Percentiles rank a stretch among this genome's conserved stretches.
Evolutionary conservation across 2,888 invertebrate species (phyloP).

Genomic region (Unio delphinus): DNA sequence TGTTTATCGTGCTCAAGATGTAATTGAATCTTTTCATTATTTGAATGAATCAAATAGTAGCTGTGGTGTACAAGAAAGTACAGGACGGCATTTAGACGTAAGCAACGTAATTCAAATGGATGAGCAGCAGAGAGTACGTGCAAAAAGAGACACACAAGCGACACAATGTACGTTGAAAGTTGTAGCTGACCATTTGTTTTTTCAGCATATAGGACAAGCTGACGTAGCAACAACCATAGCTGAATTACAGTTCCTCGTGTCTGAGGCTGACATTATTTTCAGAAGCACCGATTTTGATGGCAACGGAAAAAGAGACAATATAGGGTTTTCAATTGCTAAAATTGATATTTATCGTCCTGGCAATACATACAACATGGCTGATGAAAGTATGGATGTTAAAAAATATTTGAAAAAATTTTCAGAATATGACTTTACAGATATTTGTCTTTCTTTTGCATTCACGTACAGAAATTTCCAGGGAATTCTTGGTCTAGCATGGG

Average conservation of each 20-base stretch:
- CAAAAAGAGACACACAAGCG: constrained; percentile 12
- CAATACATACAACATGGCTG: constrained; percentile 30
- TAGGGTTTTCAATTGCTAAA: constrained; percentile 57
- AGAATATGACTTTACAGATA: constrained; percentile 39
- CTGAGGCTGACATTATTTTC: constrained; percentile 61
- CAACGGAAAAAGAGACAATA: constrained; percentile 59
- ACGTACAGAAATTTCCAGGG: constrained; percentile 54
- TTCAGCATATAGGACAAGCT: constrained; percentile 37
- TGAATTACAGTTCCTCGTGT: constrained; percentile 52
- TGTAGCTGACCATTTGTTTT: constrained; percentile 64
- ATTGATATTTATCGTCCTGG: constrained; percentile 43
- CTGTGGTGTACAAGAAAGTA: too few relatives aligned
- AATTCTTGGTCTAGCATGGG: constrained; percentile 58
- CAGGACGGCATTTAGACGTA: too few relatives aligned
- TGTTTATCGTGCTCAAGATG: too few relatives aligned
- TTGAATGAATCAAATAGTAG: too few relatives aligned
- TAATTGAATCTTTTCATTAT: too few relatives aligned
- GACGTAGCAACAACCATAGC: constrained; percentile 38
- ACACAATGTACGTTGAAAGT: constrained; percentile 53
- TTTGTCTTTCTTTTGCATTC: constrained; percentile 56
- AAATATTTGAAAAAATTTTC: constrained; percentile 53
- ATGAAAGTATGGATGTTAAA: constrained; percentile 20
- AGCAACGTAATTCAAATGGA: too few relatives aligned
- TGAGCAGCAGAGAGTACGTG: neutral
- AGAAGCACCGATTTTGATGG: constrained; percentile 64